Evolutionary conservation across 2,888 invertebrate genomes (phyloP).

Genomic region (Epinotia demarniana): DNA sequence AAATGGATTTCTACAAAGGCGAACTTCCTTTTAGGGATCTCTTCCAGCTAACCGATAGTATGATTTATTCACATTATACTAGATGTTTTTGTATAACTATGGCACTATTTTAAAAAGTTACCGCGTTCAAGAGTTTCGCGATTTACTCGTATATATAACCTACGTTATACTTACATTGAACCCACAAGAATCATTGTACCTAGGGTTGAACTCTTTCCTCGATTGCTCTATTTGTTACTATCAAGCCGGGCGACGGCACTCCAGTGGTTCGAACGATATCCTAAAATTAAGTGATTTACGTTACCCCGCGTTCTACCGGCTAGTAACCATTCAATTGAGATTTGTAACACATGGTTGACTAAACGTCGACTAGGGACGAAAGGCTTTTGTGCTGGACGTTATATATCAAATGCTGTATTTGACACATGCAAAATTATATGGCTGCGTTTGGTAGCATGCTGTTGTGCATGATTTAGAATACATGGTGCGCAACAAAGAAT

Average conservation of each 20-base stretch:
- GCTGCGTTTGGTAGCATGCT: constrained; percentile 6
- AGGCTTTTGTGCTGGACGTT: constrained; percentile 8
- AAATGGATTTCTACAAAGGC: too few relatives aligned
- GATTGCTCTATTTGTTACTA: constrained; percentile 64
- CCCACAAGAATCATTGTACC: constrained; percentile 6
- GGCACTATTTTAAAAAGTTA: too few relatives aligned
- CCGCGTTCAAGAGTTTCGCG: neutral
- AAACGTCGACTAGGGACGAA: constrained; percentile 10
- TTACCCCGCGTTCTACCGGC: constrained; percentile 58
- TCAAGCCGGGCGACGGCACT: constrained; percentile 62
- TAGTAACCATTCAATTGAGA: constrained; percentile 60
- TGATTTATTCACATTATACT: too few relatives aligned
- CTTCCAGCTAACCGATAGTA: too few relatives aligned
- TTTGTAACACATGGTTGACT: constrained; percentile 52
- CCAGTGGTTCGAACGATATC: constrained; percentile 66
- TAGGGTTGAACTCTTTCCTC: constrained; percentile 31
- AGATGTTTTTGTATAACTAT: too few relatives aligned
- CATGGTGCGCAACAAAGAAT: neutral
- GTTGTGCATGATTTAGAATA: neutral
- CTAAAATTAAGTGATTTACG: constrained; percentile 66
- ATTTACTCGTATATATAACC: neutral
- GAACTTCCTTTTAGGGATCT: too few relatives aligned
- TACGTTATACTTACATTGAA: constrained; percentile 2
- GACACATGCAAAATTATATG: neutral
- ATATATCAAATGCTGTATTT: constrained; percentile 7